Evolutionary conservation across 2,113 vertebrate genomes (phyloP), one percentile per base, ranked within the genome.

Genomic region (Pardalotus punctatus): DNA sequence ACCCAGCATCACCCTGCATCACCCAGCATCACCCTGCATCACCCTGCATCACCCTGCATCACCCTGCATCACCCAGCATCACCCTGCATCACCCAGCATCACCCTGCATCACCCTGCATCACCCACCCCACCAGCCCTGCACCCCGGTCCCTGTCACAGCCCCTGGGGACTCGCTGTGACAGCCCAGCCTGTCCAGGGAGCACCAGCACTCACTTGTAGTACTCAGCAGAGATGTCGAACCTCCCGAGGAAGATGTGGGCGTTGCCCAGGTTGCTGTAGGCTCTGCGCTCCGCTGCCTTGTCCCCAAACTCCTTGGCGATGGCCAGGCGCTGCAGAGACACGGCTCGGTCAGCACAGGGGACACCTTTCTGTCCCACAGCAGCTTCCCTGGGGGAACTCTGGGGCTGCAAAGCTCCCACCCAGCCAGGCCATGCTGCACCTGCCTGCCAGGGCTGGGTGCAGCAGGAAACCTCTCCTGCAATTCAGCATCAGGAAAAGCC

Each of bases 241-340:
- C 99, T 98, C 73, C 98, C 98, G 25, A 99, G 98, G 98, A 99
- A 99, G 96, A 99, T 98, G 96, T 99, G 98, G 2, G 99, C 99
- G 0, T 99, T 99, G 60, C 99, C 99, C 47, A 99, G 98, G 95
- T 99, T 99, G 97, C 99, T 99, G 98, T 99, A 99, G 0, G 99
- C 99, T 64, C 99, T 96, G 72, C 99, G 96, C 94, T 99, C 99
- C 0, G 99, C 99, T 0, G 99, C 99, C 97, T 99, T 99, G 98
- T 99, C 99, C 79, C 99, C 99, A 51, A 99, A 99, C 92, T 99
- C 99, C 97, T 99, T 99, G 27, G 99, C 99, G 3, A 99, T 99
- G 95, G 99, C 98, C 20, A 99, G 98, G 83, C 99, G 98, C 99
- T 99, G 98, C 38, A 87, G 97, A 71, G 84, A 90, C 23, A 96